Conservation (phyloP, 2,888 invertebrate species). For the Heliconius hortense region DNA sequence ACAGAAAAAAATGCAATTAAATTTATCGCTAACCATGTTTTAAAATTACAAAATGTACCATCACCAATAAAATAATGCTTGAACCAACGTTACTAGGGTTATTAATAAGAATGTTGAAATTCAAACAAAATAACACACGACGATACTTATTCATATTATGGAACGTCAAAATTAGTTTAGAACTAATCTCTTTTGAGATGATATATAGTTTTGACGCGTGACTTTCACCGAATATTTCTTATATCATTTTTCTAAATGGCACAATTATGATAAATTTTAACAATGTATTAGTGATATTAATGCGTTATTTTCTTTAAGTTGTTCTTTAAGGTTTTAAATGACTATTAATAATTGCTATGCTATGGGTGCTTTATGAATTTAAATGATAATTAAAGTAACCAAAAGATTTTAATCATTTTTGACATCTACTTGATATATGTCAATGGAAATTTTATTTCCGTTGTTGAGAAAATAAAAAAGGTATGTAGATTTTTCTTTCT, state of each 20-base stretch:
- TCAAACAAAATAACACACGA: slow-evolving; percentile 35
- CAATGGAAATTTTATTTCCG: too few relatives aligned
- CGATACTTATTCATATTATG: slow-evolving; percentile 54
- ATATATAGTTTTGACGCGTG: slow-evolving; percentile 68
- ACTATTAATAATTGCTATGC: neutral
- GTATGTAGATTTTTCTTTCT: neutral
- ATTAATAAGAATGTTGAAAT: slow-evolving; percentile 30
- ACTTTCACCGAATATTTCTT: slow-evolving; percentile 58
- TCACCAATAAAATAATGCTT: slow-evolving; percentile 6
- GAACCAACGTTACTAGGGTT: neutral
- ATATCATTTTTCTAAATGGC: slow-evolving; percentile 54
- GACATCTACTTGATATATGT: too few relatives aligned
- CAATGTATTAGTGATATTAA: slow-evolving; percentile 49
- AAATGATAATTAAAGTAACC: too few relatives aligned
- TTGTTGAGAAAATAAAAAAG: too few relatives aligned
- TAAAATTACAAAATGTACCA: neutral
- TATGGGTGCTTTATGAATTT: neutral
- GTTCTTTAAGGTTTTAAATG: neutral
- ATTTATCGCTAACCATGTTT: neutral
- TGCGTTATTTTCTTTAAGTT: slow-evolving; percentile 21
- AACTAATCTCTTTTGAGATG: slow-evolving; percentile 61
- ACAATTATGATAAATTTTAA: slow-evolving; percentile 48
- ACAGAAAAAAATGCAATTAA: neutral
- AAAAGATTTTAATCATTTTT: too few relatives aligned
- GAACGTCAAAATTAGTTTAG: slow-evolving; percentile 61